These are phyloP conservation scores for Danio kyathit DNA, from an alignment of 2,797 vertebrate genomes.

Conservation along the genomic window DNA sequence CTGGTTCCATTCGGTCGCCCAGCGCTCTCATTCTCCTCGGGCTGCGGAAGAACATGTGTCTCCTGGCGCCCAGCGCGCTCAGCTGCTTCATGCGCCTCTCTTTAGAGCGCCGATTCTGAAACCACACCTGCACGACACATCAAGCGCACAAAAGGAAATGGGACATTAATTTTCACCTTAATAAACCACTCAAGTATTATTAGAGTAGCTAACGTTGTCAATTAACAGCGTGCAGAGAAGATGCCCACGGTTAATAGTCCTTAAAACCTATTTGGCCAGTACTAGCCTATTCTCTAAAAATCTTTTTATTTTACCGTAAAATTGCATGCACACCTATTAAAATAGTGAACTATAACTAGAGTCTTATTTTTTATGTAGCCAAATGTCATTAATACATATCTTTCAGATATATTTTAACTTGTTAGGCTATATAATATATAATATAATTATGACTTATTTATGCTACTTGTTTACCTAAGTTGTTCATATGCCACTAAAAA, in stretches of 20 bases:
- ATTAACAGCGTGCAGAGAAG: not conserved
- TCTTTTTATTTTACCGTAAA: no score
- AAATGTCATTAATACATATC: no score
- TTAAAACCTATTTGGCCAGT: no score
- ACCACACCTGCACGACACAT: constrained; percentile 87
- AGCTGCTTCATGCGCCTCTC: constrained; percentile 96
- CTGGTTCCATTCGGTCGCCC: constrained; percentile 83
- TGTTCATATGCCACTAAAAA: not conserved
- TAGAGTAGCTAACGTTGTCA: not conserved
- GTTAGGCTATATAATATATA: no score
- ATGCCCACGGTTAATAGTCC: no score
- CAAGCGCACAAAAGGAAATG: not conserved
- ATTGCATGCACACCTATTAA: no score
- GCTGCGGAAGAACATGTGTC: constrained; percentile 94
- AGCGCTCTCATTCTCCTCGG: constrained; percentile 92
- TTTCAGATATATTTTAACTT: not conserved
- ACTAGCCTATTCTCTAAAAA: no score
- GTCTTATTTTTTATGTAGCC: no score
- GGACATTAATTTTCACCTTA: not conserved
- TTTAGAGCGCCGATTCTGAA: constrained; percentile 96
- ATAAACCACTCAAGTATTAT: no score
- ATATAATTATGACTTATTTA: no score
- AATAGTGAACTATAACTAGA: no score
- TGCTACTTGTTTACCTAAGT: not conserved
- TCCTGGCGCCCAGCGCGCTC: constrained; percentile 88